A percentile compares a stretch with the other conserved stretches of the same genome.
Conservation (phyloP, 2,113 vertebrate species). For the Pseudorasbora parva region DNA sequence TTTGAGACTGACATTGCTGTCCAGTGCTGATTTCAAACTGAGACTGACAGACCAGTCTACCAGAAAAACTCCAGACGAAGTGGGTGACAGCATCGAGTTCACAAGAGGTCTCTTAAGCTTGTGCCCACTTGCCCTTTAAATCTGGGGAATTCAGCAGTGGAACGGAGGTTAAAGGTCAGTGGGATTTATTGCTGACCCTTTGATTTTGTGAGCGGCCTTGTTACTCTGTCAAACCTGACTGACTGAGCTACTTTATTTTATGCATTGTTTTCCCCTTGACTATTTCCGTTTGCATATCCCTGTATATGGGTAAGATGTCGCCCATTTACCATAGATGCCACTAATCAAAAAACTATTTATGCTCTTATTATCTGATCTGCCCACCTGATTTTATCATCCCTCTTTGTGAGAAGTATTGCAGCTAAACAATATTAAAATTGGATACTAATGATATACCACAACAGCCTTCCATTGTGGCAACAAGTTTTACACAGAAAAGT, state of each 20-base stretch:
- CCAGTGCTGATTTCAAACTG: conserved; percentile 24
- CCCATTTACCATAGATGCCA: not conserved
- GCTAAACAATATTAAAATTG: too few relatives aligned
- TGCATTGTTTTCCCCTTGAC: too few relatives aligned
- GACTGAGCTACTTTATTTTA: conserved; percentile 15
- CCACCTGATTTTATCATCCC: not conserved
- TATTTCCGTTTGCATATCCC: not conserved
- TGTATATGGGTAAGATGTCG: not conserved
- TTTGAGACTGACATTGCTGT: conserved; percentile 32
- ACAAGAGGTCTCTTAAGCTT: not conserved
- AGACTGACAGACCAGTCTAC: conserved; percentile 21
- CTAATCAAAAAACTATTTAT: not conserved
- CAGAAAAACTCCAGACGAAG: not conserved
- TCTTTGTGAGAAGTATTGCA: not conserved
- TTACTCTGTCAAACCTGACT: conserved; percentile 12
- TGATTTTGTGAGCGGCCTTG: not conserved
- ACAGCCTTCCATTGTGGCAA: not conserved
- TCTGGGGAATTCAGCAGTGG: not conserved
- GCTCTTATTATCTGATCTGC: not conserved
- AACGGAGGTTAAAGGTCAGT: conserved; percentile 4
- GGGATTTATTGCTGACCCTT: conserved; percentile 10
- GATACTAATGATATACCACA: not conserved
- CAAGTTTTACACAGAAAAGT: not conserved
- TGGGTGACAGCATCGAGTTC: not conserved
- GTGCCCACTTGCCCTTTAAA: conserved; percentile 27